Evolutionary conservation across 92 coral and sea anemone genomes (phyloP).

Genomic region (Porites lobata): DNA sequence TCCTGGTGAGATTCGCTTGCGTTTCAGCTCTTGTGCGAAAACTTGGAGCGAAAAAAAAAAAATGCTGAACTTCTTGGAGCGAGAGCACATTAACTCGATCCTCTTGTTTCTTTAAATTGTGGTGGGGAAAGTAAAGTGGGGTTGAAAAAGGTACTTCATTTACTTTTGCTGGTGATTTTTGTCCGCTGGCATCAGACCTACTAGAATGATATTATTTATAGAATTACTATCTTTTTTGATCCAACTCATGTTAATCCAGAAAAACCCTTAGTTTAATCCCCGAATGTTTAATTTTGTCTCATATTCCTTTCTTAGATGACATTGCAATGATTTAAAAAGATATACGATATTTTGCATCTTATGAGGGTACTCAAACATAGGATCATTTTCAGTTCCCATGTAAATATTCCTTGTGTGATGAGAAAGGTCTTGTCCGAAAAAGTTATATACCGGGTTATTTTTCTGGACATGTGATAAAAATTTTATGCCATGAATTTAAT

Average conservation of each 20-base stretch:
- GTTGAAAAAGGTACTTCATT: too few species aligned
- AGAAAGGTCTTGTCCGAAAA: too few species aligned
- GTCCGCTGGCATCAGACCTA: too few species aligned
- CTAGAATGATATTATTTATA: neutral
- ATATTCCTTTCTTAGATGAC: neutral
- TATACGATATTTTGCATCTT: neutral
- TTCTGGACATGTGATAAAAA: neutral
- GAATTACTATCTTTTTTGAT: neutral
- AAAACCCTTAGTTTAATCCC: neutral
- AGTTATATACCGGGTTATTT: neutral
- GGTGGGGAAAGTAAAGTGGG: too few species aligned
- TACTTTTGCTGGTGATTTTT: too few species aligned
- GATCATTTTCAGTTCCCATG: neutral
- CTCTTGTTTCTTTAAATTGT: too few species aligned
- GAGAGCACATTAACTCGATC: too few species aligned
- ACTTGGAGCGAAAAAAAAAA: neutral
- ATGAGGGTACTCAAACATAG: too few species aligned
- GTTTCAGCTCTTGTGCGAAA: neutral
- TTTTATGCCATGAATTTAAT: neutral
- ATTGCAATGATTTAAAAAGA: neutral
- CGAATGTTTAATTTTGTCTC: neutral
- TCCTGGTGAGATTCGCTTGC: conserved; percentile 3
- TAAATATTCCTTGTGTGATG: too few species aligned
- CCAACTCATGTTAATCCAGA: neutral
- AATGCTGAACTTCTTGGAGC: too few species aligned